These are phyloP conservation scores for Cinclus cinclus DNA, from an alignment of 2,113 vertebrate species.

Conservation along the genomic window DNA sequence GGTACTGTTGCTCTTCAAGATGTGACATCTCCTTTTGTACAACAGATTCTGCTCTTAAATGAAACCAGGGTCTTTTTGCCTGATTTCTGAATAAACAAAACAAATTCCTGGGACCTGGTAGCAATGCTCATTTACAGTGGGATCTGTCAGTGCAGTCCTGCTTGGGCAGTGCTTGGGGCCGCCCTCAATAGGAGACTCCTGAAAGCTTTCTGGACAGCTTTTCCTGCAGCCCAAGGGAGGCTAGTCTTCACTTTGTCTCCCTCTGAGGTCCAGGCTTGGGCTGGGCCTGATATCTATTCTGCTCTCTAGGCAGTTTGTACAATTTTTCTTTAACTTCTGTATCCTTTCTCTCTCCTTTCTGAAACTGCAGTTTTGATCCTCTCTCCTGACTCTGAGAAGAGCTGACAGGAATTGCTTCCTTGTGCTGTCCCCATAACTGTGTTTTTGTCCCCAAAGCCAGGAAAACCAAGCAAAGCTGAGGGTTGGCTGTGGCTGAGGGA, in stretches of 20 bases:
- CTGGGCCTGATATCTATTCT: not conserved
- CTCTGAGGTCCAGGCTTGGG: not conserved
- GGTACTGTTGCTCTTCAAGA: not conserved
- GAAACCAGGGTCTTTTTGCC: not conserved
- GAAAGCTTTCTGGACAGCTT: not conserved
- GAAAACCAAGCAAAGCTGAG: not conserved
- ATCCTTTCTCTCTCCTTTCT: not conserved
- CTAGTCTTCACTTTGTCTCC: not conserved
- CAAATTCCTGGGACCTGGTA: not conserved
- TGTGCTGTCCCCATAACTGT: not conserved
- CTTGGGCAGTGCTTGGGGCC: not conserved
- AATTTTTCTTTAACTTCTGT: not conserved
- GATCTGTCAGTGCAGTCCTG: not conserved
- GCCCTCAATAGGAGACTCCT: not conserved
- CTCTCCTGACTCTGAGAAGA: not conserved
- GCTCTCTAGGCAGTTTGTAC: not conserved
- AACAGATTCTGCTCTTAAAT: not conserved
- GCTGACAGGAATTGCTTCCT: not conserved
- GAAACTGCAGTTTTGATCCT: not conserved
- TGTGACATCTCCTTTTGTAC: not conserved
- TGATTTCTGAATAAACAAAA: not conserved
- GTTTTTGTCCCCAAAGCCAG: not conserved
- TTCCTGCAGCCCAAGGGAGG: not conserved
- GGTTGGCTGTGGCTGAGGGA: not conserved
- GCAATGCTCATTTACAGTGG: accelerated